phyloP scores from a whole-genome alignment of 2,888 invertebrate genomes.

The Tyria jacobaeae region DNA sequence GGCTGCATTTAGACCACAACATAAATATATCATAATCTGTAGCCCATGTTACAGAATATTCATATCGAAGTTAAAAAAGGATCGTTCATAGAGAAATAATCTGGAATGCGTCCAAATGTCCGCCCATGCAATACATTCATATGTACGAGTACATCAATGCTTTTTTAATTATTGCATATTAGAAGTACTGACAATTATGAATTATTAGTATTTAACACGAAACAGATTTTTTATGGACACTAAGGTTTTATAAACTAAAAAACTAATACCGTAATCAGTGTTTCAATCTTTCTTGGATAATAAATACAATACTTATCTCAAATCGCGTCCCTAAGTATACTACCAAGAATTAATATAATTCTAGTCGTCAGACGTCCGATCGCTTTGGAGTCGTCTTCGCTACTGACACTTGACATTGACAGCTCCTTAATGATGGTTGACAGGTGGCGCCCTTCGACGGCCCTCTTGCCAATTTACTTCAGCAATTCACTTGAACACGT shows the following conservation, averaged over 20 bases:
- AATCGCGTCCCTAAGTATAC: conserved; percentile 40
- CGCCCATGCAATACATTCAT: conserved; percentile 67
- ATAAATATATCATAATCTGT: conserved; percentile 54
- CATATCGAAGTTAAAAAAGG: conserved; percentile 68
- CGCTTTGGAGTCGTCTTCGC: conserved; percentile 36
- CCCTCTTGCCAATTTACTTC: conserved; percentile 51
- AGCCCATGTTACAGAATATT: conserved; percentile 78
- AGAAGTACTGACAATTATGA: no score
- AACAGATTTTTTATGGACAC: not conserved
- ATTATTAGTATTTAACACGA: not conserved
- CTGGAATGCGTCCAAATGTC: conserved; percentile 74
- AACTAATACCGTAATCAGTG: no score
- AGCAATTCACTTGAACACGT: conserved; percentile 49
- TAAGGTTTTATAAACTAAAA: not conserved
- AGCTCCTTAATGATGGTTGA: conserved; percentile 65
- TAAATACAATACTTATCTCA: conserved; percentile 19
- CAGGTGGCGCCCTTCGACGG: conserved; percentile 60
- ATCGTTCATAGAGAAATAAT: conserved; percentile 70
- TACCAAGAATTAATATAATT: conserved; percentile 52
- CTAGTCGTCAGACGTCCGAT: conserved; percentile 55
- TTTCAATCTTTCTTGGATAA: not conserved
- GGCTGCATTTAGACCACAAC: conserved; percentile 41
- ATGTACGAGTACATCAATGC: conserved; percentile 62
- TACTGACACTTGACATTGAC: conserved; percentile 66
- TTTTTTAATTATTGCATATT: conserved; percentile 64